Percentiles rank a stretch among this genome's conserved stretches.
Evolutionary conservation across 2,888 invertebrate genomes (phyloP).

Genomic region (Rambutsinella grinnellia): DNA sequence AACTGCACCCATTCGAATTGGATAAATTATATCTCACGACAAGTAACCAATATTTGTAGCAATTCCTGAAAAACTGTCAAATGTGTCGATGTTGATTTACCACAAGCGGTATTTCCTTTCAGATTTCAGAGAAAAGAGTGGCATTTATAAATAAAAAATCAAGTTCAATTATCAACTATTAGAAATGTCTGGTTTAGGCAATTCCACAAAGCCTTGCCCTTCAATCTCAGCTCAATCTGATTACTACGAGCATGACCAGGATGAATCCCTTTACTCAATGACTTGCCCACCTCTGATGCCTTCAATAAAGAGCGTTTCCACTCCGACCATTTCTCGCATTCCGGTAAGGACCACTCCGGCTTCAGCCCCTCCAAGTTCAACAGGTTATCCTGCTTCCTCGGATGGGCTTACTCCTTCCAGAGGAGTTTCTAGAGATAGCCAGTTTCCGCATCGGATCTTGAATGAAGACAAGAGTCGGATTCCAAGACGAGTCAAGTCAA

Average conservation of each 20-base stretch:
- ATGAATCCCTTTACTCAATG: constrained; percentile 23
- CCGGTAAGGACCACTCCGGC: not conserved
- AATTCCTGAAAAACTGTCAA: too few relatives aligned
- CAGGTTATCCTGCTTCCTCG: too few relatives aligned
- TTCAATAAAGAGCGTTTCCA: not conserved
- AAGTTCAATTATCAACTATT: too few relatives aligned
- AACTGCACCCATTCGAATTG: too few relatives aligned
- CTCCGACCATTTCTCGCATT: not conserved
- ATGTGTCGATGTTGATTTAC: too few relatives aligned
- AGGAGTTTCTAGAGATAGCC: not conserved
- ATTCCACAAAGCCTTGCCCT: too few relatives aligned
- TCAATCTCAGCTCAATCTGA: constrained; percentile 3
- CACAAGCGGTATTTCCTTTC: too few relatives aligned
- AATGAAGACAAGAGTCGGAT: constrained; percentile 2
- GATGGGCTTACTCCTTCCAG: not conserved
- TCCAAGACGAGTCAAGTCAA: constrained; percentile 30
- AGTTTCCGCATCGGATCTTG: not conserved
- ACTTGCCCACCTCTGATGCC: not conserved
- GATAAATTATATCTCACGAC: too few relatives aligned
- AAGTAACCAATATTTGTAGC: too few relatives aligned
- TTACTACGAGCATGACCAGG: constrained; percentile 30
- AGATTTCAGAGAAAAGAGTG: too few relatives aligned
- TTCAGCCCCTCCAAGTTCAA: not conserved
- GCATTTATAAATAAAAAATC: too few relatives aligned
- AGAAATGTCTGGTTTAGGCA: too few relatives aligned